Percentiles rank a stretch among this genome's conserved stretches.
These are phyloP conservation scores for Ginglymostoma cirratum DNA, from an alignment of 2,113 vertebrate species.

Conservation along the genomic window DNA sequence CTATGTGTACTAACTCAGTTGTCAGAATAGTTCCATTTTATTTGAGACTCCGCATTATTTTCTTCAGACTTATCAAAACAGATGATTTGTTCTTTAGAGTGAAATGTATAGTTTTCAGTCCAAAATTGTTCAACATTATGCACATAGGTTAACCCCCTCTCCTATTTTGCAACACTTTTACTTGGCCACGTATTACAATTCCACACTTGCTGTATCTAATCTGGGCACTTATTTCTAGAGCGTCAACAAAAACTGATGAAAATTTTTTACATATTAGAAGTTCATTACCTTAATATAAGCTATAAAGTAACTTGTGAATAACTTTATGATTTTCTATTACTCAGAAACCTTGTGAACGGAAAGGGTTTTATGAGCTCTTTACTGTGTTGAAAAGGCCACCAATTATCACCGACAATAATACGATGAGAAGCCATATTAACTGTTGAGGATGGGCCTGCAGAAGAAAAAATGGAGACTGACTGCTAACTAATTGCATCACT, in stretches of 20 bases:
- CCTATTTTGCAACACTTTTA: not conserved
- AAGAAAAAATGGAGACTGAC: not conserved
- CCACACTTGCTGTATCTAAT: not conserved
- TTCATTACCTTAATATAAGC: not conserved
- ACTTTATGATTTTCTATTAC: not conserved
- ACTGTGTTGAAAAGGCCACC: not conserved
- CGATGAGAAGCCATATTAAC: not conserved
- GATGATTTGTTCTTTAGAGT: not conserved
- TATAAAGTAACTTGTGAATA: not conserved
- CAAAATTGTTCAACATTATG: not conserved
- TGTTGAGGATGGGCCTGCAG: not conserved
- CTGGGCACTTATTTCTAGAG: not conserved
- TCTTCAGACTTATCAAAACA: not conserved
- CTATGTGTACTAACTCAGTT: not conserved
- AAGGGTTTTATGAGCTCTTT: not conserved
- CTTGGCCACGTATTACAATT: not conserved
- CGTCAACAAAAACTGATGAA: not conserved
- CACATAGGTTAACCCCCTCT: not conserved
- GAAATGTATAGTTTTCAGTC: not conserved
- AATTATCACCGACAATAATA: not conserved
- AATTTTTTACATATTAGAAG: not conserved
- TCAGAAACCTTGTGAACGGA: not conserved
- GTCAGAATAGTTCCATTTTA: not conserved
- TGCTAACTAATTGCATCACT: not conserved
- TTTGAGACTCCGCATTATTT: not conserved